Evolutionary conservation across 2,888 invertebrate species (phyloP), one percentile per base, ranked within the genome.

Genomic region (Hymenopus coronatus): DNA sequence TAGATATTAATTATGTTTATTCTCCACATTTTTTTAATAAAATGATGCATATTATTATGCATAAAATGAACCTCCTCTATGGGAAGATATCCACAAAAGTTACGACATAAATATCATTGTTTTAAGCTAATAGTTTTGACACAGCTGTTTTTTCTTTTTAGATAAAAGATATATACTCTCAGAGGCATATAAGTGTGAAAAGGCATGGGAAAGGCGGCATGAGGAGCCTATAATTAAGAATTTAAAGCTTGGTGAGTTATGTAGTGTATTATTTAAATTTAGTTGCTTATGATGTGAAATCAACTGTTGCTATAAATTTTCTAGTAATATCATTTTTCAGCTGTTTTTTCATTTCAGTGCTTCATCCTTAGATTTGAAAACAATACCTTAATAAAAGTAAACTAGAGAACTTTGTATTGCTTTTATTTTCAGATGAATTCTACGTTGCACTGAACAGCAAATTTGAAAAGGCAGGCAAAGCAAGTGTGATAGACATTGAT

Each of bases 401-500:
- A 9, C 12, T 15, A 25, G 27, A 33, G 30, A 85, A 30, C 27
- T 88, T 25, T 40, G 2, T 25, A n/a, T 81, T 82, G 12, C 46
- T 89, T 89, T 83, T 82, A 88, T 86, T 91, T 91, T 90, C 95
- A 89, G 95, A 95, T 90, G 95, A 96, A 91, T 95, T 97, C 90
- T 97, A 96, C 92, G 93, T 95, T 91, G 95, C 96, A 90, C 91
- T 98, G 83, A 96, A 97, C 89, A 95, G 95, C 91, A 95, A 95
- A 91, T 96, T 95, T 92, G 94, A 95, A 84, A 94, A 94, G 82
- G 94, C 94, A 89, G 95, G 95, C 27, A 94, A 94, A 91, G 94
- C 97, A 27, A 96, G 96, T 93, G 96, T 97, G 4, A 95, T 98
- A 40, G 98, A 98, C 93, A 95, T 98, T 14, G 98, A 98, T 92